Conservation (phyloP, 2,113 vertebrate species). For the Muscicapa adusta region DNA sequence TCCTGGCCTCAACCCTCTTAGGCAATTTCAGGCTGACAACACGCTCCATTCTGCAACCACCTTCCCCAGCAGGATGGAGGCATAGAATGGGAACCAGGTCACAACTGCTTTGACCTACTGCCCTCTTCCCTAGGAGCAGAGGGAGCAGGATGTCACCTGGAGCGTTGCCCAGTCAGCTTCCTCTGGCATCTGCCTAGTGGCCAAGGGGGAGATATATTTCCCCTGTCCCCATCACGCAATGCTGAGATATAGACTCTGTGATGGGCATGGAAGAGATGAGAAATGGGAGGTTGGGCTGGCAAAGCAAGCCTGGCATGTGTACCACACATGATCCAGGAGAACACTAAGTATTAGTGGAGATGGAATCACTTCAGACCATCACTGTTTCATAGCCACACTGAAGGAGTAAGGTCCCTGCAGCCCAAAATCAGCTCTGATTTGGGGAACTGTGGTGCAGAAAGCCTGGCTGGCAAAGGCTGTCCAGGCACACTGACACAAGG, state of each 20-base stretch:
- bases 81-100: not conserved
- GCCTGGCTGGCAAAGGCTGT: not conserved
- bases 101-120: constrained; percentile 5
- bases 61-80: not conserved
- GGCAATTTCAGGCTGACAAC: not conserved
- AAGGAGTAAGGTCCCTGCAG: not conserved
- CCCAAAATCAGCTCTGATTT: not conserved
- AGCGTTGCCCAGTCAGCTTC: rapidly evolving
- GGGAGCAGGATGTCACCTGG: not conserved
- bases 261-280: not conserved
- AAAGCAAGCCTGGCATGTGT: not conserved
- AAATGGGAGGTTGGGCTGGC: not conserved
- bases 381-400: rapidly evolving
- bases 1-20: not conserved
- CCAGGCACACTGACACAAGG: not conserved
- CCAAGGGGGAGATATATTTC: not conserved
- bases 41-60: not conserved
- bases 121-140: not conserved
- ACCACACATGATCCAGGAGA: rapidly evolving
- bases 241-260: not conserved
- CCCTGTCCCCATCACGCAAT: not conserved
- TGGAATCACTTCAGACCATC: rapidly evolving
- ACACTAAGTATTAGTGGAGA: not conserved
- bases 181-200: not conserved
- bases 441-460: rapidly evolving